Evolutionary conservation across 53 echinoderm and acorn worm species (phyloP).

Genomic region (Holothuria leucospilota): DNA sequence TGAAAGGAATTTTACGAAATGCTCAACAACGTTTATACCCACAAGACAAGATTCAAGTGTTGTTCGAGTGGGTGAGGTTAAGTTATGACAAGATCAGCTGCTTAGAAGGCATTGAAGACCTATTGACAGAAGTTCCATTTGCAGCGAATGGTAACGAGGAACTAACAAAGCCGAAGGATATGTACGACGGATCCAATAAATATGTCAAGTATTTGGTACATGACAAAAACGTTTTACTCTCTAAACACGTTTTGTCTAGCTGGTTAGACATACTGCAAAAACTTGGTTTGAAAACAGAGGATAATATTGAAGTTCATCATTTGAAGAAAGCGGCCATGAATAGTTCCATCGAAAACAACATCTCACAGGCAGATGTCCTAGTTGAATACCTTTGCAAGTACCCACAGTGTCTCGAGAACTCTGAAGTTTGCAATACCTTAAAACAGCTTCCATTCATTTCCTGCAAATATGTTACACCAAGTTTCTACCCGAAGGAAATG

Average conservation of each 20-base stretch:
- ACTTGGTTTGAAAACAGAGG: constrained; percentile 30
- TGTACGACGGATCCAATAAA: constrained; percentile 37
- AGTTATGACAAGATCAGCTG: background rate
- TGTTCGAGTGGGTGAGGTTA: background rate
- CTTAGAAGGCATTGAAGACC: background rate
- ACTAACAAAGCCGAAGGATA: background rate
- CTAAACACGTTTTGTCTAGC: background rate
- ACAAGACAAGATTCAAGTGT: background rate
- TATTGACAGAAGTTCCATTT: constrained; percentile 12
- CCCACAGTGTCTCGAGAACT: constrained; percentile 1
- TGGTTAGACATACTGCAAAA: constrained; percentile 3
- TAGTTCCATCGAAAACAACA: background rate
- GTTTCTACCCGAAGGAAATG: constrained; percentile 35
- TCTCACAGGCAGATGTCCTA: constrained; percentile 30
- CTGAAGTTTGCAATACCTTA: background rate
- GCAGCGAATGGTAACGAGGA: constrained; percentile 10
- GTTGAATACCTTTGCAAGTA: constrained; percentile 20
- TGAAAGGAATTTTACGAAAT: too few relatives aligned
- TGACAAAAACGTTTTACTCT: constrained; percentile 18
- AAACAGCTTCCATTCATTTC: constrained; percentile 12
- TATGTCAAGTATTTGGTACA: constrained; percentile 4
- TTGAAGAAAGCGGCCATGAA: constrained; percentile 5
- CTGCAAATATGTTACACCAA: background rate
- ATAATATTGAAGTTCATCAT: constrained; percentile 3
- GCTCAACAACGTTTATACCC: background rate